Evolutionary conservation across 2,888 invertebrate species (phyloP).

Genomic region (Girardia tigrina): DNA sequence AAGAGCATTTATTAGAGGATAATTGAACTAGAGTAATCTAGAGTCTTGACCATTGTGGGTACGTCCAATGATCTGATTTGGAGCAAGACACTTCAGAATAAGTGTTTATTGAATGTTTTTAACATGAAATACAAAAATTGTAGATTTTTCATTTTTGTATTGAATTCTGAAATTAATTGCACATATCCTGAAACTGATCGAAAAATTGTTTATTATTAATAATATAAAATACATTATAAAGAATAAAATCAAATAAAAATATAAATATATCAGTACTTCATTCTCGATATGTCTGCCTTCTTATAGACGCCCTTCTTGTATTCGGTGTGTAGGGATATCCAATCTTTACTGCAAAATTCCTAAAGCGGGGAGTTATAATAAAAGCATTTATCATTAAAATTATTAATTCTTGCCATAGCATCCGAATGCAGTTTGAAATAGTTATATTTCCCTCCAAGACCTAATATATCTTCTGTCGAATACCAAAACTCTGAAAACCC

Average conservation of each 20-base stretch:
- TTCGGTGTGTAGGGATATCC: not conserved
- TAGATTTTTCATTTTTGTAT: too few species aligned
- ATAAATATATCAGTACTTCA: not conserved
- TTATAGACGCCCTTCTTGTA: not conserved
- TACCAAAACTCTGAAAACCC: constrained; percentile 54
- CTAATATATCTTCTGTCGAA: constrained; percentile 49
- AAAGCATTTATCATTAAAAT: not conserved
- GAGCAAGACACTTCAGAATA: too few species aligned
- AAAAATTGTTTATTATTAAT: not conserved
- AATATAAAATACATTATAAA: not conserved
- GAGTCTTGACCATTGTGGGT: too few species aligned
- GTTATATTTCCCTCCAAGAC: constrained; percentile 49
- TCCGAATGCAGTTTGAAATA: constrained; percentile 43
- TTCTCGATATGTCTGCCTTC: not conserved
- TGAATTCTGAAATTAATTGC: too few species aligned
- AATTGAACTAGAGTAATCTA: too few species aligned
- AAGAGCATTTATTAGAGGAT: too few species aligned
- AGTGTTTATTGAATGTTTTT: too few species aligned
- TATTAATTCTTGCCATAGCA: constrained; percentile 41
- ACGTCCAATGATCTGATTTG: too few species aligned
- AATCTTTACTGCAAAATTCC: not conserved
- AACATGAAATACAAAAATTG: too few species aligned
- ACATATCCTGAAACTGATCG: too few species aligned
- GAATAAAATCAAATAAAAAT: not conserved
- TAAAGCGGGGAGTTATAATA: not conserved